These are phyloP conservation scores for Coelopa frigida DNA, from an alignment of 1,140 invertebrate species.

Conservation along the genomic window DNA sequence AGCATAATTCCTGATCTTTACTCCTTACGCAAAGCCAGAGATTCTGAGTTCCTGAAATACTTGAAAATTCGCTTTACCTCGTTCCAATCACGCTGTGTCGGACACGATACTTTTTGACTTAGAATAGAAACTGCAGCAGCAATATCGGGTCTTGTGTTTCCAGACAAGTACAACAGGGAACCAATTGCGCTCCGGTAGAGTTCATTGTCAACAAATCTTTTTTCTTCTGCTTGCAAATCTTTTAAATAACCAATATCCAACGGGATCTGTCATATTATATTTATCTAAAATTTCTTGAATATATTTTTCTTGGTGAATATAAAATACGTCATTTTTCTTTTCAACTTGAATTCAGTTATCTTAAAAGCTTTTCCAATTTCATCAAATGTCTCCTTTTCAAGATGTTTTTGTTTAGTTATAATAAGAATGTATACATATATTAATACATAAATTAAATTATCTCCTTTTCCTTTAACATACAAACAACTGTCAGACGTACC, in stretches of 20 bases:
- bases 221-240: background rate
- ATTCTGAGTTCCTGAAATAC: conserved; percentile 34
- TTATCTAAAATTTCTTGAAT: background rate
- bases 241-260: conserved; percentile 7
- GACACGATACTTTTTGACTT: conserved; percentile 23
- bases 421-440: conserved; percentile 3
- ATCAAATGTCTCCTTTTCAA: background rate
- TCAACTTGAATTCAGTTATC: conserved; percentile 1
- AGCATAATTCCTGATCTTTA: conserved; percentile 2
- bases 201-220: background rate
- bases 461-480: conserved; percentile 24
- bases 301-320: conserved; percentile 3
- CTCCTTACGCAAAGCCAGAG: conserved; percentile 11
- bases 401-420: background rate
- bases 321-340: background rate
- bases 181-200: conserved; percentile 29
- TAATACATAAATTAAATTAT: conserved; percentile 21
- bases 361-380: conserved; percentile 1
- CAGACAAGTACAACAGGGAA: conserved; percentile 33
- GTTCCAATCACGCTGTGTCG: conserved; percentile 24
- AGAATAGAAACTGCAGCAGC: conserved; percentile 30
- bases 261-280: conserved; percentile 6
- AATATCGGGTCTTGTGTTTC: conserved; percentile 40
- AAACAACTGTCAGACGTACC: conserved; percentile 28
- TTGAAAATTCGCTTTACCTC: conserved; percentile 30